Percentiles rank a stretch among this genome's conserved stretches.
phyloP scores from a whole-genome alignment of 2,113 vertebrate species.

The Heterotilapia buettikoferi region DNA sequence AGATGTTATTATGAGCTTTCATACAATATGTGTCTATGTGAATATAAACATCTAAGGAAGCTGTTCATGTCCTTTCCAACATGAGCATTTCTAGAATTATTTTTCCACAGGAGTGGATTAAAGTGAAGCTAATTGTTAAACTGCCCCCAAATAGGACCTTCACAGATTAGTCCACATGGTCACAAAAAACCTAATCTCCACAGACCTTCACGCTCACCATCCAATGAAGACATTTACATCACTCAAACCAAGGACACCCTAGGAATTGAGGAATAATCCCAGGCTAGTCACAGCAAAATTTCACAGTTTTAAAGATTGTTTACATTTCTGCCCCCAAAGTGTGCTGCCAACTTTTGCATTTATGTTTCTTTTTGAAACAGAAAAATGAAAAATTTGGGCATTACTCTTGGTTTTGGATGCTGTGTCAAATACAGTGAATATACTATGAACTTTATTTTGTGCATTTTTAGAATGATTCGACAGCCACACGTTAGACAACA shows the following conservation, averaged over 20 bases:
- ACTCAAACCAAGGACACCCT: background rate
- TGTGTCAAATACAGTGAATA: background rate
- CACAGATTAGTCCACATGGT: background rate
- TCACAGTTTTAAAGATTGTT: background rate
- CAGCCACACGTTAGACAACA: background rate
- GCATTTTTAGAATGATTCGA: background rate
- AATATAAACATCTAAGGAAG: background rate
- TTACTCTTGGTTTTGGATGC: background rate
- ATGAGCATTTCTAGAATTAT: background rate
- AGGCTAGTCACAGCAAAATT: background rate
- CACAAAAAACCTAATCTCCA: background rate
- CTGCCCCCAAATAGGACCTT: background rate
- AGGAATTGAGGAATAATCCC: too few relatives aligned
- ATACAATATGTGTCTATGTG: background rate
- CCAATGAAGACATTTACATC: background rate
- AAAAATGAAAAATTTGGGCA: background rate
- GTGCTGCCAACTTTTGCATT: background rate
- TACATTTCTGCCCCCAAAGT: background rate
- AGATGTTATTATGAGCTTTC: background rate
- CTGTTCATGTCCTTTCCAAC: background rate
- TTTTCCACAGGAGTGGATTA: background rate
- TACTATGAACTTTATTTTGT: background rate
- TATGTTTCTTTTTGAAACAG: background rate
- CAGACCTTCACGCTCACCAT: background rate
- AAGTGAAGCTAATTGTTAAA: background rate